Evolutionary conservation across 2,113 vertebrate genomes (phyloP), one percentile per base, ranked within the genome.

Genomic region (Xenopus tropicalis): DNA sequence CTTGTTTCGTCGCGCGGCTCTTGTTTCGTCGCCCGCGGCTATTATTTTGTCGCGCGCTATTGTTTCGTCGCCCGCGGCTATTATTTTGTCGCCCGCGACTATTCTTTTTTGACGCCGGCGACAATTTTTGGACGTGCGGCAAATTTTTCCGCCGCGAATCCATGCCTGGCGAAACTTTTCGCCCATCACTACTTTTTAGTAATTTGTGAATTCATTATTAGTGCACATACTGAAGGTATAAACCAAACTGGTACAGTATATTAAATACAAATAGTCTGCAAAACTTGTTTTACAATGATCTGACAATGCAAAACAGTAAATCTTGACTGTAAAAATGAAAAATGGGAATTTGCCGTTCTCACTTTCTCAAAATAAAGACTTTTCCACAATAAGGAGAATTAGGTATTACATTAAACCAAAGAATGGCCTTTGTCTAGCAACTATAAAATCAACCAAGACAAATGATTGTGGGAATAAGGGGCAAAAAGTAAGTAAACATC

Each of bases 391-490:
- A 66, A 69, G 43, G 58, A 56, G 66, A 56, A 76, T 69, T 76
- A 69, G 29, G 48, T 59, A 63, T 76, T 69, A 63, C 75, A 69
- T 76, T 69, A 62, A 69, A 76, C 66, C 69, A 63, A 69, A 62
- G 48, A 69, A 76, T 76, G 73, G 52, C 69, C 65, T 61, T 48
- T 76, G 73, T 63, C 66, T 76, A 63, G 73, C 56, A 69, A 76
- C 73, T 63, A 76, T 76, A 76, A 69, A 74, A 76, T 76, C 73
- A 76, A 76, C 73, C 63, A 43, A 76, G 73, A 76, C 54, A 76
- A 69, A 76, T 76, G 73, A 76, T 69, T 63, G 66, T 76, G 73
- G 73, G 73, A 76, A 69, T 76, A 76, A 22, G 46, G 66, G 66
- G 66, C 73, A 76, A 63, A 76, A 48, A 66, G 62, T 63, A 76